A percentile compares a stretch with the other conserved stretches of the same genome.
These are phyloP conservation scores for Oryzias sinensis DNA, from an alignment of 2,797 vertebrate species.

Conservation along the genomic window DNA sequence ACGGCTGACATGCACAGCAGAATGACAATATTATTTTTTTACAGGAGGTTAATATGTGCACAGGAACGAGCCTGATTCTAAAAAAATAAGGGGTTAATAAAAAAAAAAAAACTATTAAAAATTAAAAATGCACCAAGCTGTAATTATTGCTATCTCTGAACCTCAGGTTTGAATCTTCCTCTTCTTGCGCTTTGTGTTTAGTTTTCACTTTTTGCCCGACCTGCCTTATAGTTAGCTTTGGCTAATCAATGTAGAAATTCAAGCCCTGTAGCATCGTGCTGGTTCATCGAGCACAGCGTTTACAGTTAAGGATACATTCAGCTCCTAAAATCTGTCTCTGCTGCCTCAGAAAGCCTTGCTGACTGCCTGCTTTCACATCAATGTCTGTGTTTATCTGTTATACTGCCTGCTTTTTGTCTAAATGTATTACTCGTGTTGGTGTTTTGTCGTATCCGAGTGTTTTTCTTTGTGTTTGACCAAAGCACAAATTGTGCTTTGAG, in stretches of 20 bases:
- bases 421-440: conserved; percentile 4
- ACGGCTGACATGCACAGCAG: conserved; percentile 27
- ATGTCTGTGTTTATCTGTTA: conserved; percentile 19
- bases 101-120: not conserved
- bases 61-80: not conserved
- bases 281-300: conserved; percentile 27
- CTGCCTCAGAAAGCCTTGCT: conserved; percentile 13
- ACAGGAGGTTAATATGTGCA: conserved; percentile 10
- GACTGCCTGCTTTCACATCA: not conserved
- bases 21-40: conserved; percentile 1
- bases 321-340: conserved; percentile 4
- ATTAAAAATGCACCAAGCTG: not conserved
- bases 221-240: conserved; percentile 36
- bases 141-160: conserved; percentile 1
- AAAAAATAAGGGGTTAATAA: too few species aligned
- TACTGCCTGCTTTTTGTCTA: conserved; percentile 12
- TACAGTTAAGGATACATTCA: conserved; percentile 24
- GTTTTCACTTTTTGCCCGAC: conserved; percentile 21
- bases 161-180: conserved; percentile 9
- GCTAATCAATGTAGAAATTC: conserved; percentile 5
- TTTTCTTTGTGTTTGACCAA: not conserved
- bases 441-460: not conserved
- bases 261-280: conserved; percentile 15
- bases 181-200: not conserved
- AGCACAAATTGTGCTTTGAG: too few species aligned